Evolutionary conservation across 2,888 invertebrate genomes (phyloP).

Genomic region (Therioaphis trifolii): DNA sequence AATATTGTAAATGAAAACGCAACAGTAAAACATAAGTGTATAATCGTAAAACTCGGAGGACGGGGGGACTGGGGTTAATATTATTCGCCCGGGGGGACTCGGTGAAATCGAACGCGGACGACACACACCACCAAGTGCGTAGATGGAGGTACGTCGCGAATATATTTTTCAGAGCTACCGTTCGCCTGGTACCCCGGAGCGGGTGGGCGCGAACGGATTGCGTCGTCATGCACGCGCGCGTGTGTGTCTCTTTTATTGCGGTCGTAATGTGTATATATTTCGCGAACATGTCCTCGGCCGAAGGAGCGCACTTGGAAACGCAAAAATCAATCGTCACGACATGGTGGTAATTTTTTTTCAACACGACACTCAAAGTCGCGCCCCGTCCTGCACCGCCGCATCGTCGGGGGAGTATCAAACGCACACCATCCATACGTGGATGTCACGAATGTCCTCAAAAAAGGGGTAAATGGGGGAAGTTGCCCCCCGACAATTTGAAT

Average conservation of each 20-base stretch:
- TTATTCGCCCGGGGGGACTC: background rate
- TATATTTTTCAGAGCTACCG: conserved; percentile 24
- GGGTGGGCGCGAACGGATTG: background rate
- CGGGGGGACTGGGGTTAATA: too few species aligned
- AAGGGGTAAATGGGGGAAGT: too few species aligned
- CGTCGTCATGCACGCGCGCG: background rate
- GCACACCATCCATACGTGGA: background rate
- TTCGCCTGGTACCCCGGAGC: conserved; percentile 44
- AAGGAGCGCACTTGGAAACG: background rate
- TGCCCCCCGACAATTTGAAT: too few species aligned
- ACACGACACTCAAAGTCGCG: background rate
- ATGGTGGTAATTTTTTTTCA: background rate
- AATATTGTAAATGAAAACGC: too few species aligned
- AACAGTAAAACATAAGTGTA: background rate
- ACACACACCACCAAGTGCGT: too few species aligned
- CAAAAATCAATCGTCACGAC: conserved; percentile 24
- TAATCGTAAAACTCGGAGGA: background rate
- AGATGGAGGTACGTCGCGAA: conserved; percentile 28
- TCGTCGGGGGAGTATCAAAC: too few species aligned
- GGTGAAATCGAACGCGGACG: background rate
- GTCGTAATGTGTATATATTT: background rate
- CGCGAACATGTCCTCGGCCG: conserved; percentile 36
- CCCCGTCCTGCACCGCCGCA: background rate
- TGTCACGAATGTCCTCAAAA: too few species aligned
- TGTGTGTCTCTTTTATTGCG: background rate